Conservation (phyloP, 2,888 invertebrate genomes). For the Athalia circularis region DNA sequence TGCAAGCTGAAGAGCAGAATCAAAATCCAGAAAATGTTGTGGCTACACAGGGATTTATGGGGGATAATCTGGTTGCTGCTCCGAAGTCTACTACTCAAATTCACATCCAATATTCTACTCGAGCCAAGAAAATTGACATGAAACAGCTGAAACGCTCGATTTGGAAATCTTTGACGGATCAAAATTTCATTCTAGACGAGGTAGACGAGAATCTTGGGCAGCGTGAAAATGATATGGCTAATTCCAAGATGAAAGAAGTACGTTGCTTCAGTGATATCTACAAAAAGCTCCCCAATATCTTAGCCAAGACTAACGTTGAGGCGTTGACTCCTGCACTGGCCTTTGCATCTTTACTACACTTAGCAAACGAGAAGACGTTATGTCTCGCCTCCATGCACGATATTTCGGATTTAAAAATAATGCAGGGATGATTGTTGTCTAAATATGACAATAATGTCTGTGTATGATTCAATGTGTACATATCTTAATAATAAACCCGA, state of each 20-base stretch:
- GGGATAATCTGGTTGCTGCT: conserved; percentile 80
- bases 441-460: background rate
- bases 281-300: conserved; percentile 76
- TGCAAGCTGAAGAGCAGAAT: conserved; percentile 55
- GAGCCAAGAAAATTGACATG: conserved; percentile 92
- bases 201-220: conserved; percentile 69
- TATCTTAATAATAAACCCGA: too few species aligned
- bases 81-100: conserved; percentile 82
- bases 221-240: conserved; percentile 53
- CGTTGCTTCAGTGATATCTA: conserved; percentile 77
- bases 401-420: conserved; percentile 60
- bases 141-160: conserved; percentile 86
- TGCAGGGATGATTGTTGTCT: conserved; percentile 25
- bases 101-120: conserved; percentile 86
- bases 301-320: conserved; percentile 80
- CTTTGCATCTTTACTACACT: conserved; percentile 87
- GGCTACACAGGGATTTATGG: conserved; percentile 68
- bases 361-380: conserved; percentile 88
- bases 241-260: conserved; percentile 57
- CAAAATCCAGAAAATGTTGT: conserved; percentile 61
- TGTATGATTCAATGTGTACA: too few species aligned
- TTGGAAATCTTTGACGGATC: conserved; percentile 80
- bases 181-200: conserved; percentile 55
- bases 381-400: conserved; percentile 53
- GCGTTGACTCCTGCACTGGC: conserved; percentile 87